These are phyloP conservation scores for Drosophila mimetica DNA, from an alignment of 2,888 invertebrate species.

Conservation along the genomic window DNA sequence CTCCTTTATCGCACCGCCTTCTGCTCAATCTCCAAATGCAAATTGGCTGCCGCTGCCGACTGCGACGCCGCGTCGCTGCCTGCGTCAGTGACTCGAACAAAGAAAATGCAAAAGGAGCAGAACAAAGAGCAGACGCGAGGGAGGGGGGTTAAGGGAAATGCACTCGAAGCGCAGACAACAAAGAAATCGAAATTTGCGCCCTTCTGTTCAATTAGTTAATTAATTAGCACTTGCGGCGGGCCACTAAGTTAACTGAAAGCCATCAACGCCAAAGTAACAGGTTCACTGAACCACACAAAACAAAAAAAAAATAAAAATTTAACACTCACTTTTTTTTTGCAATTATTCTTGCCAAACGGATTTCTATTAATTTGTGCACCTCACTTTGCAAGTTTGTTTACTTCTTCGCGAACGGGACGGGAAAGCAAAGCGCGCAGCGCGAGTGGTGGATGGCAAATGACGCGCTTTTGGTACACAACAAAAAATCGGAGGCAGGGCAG, in stretches of 20 bases:
- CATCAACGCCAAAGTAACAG: constrained; percentile 8
- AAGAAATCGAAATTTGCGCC: constrained; percentile 42
- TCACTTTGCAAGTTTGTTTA: constrained; percentile 12
- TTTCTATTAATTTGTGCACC: constrained; percentile 39
- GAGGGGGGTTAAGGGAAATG: constrained; percentile 56
- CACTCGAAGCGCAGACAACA: constrained; percentile 67
- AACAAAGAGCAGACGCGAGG: constrained; percentile 21
- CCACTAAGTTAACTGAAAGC: constrained; percentile 25
- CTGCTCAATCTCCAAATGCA: constrained; percentile 37
- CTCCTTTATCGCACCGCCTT: constrained; percentile 24
- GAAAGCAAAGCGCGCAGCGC: constrained; percentile 56
- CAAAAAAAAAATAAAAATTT: constrained; percentile 4
- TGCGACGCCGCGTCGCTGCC: constrained; percentile 24
- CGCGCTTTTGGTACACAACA: constrained; percentile 21
- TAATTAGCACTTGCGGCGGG: constrained; percentile 33
- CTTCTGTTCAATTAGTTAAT: constrained; percentile 9
- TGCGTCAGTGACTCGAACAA: constrained; percentile 39
- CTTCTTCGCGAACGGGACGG: constrained; percentile 15
- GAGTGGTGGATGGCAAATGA: constrained; percentile 63
- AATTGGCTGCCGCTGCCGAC: constrained; percentile 22
- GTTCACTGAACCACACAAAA: constrained; percentile 46
- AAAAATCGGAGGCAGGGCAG: constrained; percentile 15
- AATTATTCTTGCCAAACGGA: constrained; percentile 33
- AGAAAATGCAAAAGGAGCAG: constrained; percentile 43
- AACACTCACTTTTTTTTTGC: constrained; percentile 21